Evolutionary conservation across 2,797 vertebrate species (phyloP).

Genomic region (Chelmon rostratus): DNA sequence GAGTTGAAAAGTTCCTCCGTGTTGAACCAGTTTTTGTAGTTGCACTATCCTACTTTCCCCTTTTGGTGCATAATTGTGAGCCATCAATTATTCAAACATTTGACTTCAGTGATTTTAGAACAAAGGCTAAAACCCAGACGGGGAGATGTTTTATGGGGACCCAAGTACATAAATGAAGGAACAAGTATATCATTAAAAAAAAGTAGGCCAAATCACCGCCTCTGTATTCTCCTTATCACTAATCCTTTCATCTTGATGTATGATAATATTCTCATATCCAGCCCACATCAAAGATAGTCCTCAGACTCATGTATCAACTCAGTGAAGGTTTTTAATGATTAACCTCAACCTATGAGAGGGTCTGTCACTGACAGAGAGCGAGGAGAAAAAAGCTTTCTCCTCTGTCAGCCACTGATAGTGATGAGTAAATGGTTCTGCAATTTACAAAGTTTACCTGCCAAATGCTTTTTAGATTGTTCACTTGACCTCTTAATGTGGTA

Average conservation of each 20-base stretch:
- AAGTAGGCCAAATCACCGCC: constrained; percentile 1
- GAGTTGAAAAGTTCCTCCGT: background rate
- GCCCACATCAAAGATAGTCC: constrained; percentile 49
- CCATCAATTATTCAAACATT: constrained; percentile 16
- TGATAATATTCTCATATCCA: constrained; percentile 39
- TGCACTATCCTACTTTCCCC: background rate
- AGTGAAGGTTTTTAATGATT: constrained; percentile 26
- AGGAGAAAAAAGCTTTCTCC: background rate
- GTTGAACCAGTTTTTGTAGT: background rate
- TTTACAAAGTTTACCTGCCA: background rate
- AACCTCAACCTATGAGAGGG: constrained; percentile 24
- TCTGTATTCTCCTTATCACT: constrained; percentile 18
- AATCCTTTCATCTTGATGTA: constrained; percentile 49
- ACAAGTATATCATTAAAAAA: constrained; percentile 32
- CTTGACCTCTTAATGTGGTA: constrained; percentile 2
- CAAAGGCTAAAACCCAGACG: background rate
- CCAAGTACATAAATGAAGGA: constrained; percentile 12
- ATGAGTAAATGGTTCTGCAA: background rate
- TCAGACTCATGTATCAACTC: constrained; percentile 51
- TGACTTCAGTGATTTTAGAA: constrained; percentile 11
- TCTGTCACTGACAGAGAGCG: constrained; percentile 27
- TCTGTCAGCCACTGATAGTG: constrained; percentile 3
- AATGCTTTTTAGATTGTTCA: background rate
- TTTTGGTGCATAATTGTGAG: constrained; percentile 3
- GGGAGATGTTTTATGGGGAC: constrained; percentile 37